A percentile compares a stretch with the other conserved stretches of the same genome.
Conservation (phyloP, 2,888 invertebrate genomes). For the Xiphydria camelus region DNA sequence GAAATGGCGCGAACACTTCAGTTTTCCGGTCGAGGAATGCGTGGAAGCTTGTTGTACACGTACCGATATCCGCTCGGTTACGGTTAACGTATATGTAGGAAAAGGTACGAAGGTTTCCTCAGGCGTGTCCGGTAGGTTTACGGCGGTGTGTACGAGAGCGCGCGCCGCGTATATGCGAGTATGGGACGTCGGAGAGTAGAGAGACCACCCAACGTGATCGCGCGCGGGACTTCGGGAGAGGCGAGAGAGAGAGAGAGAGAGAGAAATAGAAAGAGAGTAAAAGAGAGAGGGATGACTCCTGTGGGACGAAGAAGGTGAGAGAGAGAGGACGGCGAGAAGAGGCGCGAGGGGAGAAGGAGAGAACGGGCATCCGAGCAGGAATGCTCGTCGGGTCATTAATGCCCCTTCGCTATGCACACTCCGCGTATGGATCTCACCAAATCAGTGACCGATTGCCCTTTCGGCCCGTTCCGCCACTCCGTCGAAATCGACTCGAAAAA, state of each 20-base stretch:
- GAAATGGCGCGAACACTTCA: too few relatives aligned
- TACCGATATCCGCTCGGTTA: too few relatives aligned
- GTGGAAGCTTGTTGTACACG: too few relatives aligned
- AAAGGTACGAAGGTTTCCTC: too few relatives aligned
- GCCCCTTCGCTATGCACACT: conserved; percentile 50
- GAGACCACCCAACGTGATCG: conserved; percentile 58
- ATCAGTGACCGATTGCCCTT: conserved; percentile 54
- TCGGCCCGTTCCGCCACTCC: too few relatives aligned
- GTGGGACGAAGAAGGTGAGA: too few relatives aligned
- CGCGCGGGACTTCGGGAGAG: conserved; percentile 47
- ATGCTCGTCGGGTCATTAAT: conserved; percentile 56
- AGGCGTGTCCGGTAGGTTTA: too few relatives aligned
- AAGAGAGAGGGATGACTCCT: conserved; percentile 13
- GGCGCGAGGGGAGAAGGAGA: conserved; percentile 17
- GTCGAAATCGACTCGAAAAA: too few relatives aligned
- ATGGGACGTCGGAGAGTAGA: conserved; percentile 38
- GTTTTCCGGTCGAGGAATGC: too few relatives aligned
- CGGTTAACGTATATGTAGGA: too few relatives aligned
- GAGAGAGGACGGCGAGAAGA: conserved; percentile 2
- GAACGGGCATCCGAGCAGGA: conserved; percentile 44
- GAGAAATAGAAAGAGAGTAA: not conserved
- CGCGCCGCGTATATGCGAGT: not conserved
- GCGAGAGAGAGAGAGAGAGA: conserved; percentile 19
- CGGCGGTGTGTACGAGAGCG: too few relatives aligned
- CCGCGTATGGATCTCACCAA: conserved; percentile 54